Conservation (phyloP, 2,797 vertebrate species). For the Lophura swinhoii region DNA sequence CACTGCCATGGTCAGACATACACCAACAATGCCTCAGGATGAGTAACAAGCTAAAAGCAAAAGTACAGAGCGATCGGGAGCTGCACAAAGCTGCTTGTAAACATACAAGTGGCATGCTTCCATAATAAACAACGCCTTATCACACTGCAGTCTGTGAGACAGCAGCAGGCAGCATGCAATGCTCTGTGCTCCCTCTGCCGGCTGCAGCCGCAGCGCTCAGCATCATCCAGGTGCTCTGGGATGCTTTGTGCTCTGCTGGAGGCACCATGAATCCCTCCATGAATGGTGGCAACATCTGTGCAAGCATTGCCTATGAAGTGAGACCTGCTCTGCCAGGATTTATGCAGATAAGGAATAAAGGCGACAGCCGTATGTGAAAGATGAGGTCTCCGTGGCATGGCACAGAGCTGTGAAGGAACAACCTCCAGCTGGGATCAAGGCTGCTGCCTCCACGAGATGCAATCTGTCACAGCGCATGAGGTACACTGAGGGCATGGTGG, state of each 20-base stretch:
- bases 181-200: slow-evolving; percentile 53
- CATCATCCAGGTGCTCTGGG: rapidly evolving
- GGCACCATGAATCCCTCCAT: rapidly evolving
- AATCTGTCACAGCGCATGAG: neutral
- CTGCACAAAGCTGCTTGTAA: slow-evolving; percentile 54
- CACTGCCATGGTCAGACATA: neutral
- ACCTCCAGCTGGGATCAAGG: neutral
- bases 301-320: rapidly evolving
- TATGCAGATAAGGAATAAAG: neutral
- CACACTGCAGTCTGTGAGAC: neutral
- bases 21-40: slow-evolving; percentile 21
- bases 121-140: slow-evolving; percentile 59
- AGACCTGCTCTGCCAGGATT: neutral
- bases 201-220: neutral
- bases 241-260: neutral
- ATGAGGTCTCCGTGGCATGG: neutral
- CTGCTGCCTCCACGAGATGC: rapidly evolving
- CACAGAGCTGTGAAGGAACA: neutral
- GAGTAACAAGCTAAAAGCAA: slow-evolving; percentile 53
- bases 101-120: slow-evolving; percentile 55
- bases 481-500: rapidly evolving
- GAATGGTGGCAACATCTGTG: neutral
- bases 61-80: slow-evolving; percentile 40
- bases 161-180: neutral
- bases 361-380: neutral